A percentile compares a stretch with the other conserved stretches of the same genome.
phyloP scores from a whole-genome alignment of 2,888 invertebrate species.

The Nebria salina region DNA sequence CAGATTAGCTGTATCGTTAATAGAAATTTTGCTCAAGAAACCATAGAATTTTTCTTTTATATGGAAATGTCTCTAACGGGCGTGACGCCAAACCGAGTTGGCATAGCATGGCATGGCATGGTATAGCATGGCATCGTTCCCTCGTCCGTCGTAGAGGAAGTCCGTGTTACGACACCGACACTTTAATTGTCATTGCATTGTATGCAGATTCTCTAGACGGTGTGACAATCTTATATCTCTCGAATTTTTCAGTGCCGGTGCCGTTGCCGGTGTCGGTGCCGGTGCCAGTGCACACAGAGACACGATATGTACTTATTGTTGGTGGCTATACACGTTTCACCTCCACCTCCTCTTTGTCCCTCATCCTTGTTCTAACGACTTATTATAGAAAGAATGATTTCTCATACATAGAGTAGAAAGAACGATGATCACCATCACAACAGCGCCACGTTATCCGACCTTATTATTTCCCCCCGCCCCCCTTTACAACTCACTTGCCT shows the following conservation, averaged over 20 bases:
- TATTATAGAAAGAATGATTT: too few species aligned
- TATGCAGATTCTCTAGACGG: slow-evolving; percentile 62
- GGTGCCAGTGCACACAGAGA: not conserved
- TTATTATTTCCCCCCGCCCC: not conserved
- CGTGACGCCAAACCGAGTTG: slow-evolving; percentile 31
- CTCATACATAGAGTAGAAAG: not conserved
- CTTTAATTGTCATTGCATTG: slow-evolving; percentile 62
- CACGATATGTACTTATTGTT: slow-evolving; percentile 9
- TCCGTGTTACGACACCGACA: slow-evolving; percentile 62
- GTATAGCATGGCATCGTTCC: not conserved
- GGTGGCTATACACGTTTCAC: slow-evolving; percentile 13
- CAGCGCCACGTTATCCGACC: slow-evolving; percentile 5
- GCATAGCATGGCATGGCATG: too few species aligned
- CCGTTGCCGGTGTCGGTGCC: too few species aligned
- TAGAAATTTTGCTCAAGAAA: slow-evolving; percentile 62
- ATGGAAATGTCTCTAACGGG: slow-evolving; percentile 46
- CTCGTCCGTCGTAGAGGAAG: slow-evolving; percentile 56
- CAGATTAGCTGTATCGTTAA: slow-evolving; percentile 58
- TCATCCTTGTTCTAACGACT: too few species aligned
- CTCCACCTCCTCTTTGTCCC: not conserved
- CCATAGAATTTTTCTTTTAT: slow-evolving; percentile 49
- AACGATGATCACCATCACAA: slow-evolving; percentile 13
- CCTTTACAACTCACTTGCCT: not conserved
- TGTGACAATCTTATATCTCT: slow-evolving; percentile 61
- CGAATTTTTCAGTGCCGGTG: slow-evolving; percentile 6